Evolutionary conservation across 35 echinoderm and acorn worm species (phyloP), one percentile per base, ranked within the genome.

Genomic region (Ophioderma brevispina): DNA sequence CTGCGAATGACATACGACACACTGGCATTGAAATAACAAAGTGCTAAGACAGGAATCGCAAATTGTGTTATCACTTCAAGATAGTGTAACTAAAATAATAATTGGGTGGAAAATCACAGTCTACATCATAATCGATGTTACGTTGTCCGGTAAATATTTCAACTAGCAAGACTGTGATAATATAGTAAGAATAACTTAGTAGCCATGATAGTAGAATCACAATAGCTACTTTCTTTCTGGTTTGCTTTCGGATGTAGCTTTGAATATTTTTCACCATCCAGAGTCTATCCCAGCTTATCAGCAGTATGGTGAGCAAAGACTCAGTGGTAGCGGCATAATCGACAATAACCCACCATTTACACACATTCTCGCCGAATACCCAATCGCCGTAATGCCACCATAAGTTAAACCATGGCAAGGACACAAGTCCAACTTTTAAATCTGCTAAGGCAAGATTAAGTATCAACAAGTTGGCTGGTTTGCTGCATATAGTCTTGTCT

Each of bases 201-300:
- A 89, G 46, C 86, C 86, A 89, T 21, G 77, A 34, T 34, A 46
- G 0, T 21, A 55, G 35, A 2, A 84, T 50, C 18, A 88, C 33
- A 41, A 35, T 8, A 37, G 10, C 23, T 10, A 81, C 81, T 56
- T 70, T 64, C 25, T 43, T 59, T 0, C 80, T 50, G 10, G 92
- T 89, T 35, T 77, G 38, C 36, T 87, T 85, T 28, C 18, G 0
- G 13, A 52, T 43, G 75, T 94, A 89, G 17, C 52, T 41, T 0
- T 89, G 38, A 30, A 56, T 37, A 37, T 89, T 94, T 28, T 46
- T 84, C n/a, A 94, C 92, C 39, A 94, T 13, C 86, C 55, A 89
- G 37, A 79, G 81, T 31, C 92, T 43, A 83, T 94, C 92, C 35
- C 88, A 79, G 32, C 92, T 94, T 39, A 94, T 82, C 32, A 94